Evolutionary conservation across 2,888 invertebrate species (phyloP), one percentile per base, ranked within the genome.

Genomic region (Meliscaeva auricollis): DNA sequence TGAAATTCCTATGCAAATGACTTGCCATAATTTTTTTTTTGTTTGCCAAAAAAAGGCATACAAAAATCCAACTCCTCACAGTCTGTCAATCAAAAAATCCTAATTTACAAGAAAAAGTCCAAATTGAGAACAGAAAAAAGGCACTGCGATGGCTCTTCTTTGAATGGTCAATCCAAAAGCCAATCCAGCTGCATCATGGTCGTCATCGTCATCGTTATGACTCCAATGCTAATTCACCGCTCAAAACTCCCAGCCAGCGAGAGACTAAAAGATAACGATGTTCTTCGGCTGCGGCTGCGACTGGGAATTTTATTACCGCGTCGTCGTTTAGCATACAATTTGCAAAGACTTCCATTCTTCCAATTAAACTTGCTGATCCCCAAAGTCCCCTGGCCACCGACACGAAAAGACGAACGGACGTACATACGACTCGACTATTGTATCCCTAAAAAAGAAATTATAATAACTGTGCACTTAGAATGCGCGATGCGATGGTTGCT

Each of bases 261-360:
- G n/a, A 56, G 75, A 69, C 78, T 17, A 56, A 70, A 30, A 80
- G 81, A 81, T 81, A 85, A 85, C 76, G 76, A 76, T 50, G 76
- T 62, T 60, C 20, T 20, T 20, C 3, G 9, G 32, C 6, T 56
- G 17, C 56, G 35, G 54, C 68, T 76, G 84, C 26, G 38, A 9
- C 13, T 38, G 38, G 68, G 80, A 85, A 81, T 85, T 85, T 85
- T 85, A 85, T 64, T 85, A 77, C 81, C 68, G 69, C 50, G 44
- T 60, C 76, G 81, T 85, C 85, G 76, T 85, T 85, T 85, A 85
- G 85, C 85, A 85, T 85, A 85, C 85, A 85, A 85, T 85, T 81
- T 81, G 85, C 85, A 85, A 85, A 76, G 64, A 69, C 75, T 64
- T 64, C 52, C 56, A 73, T 62, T 62, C 62, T 77, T 62, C 85